A percentile compares a stretch with the other conserved stretches of the same genome.
Conservation (phyloP, 2,888 invertebrate species). For the Didymodactylos carnosus region DNA sequence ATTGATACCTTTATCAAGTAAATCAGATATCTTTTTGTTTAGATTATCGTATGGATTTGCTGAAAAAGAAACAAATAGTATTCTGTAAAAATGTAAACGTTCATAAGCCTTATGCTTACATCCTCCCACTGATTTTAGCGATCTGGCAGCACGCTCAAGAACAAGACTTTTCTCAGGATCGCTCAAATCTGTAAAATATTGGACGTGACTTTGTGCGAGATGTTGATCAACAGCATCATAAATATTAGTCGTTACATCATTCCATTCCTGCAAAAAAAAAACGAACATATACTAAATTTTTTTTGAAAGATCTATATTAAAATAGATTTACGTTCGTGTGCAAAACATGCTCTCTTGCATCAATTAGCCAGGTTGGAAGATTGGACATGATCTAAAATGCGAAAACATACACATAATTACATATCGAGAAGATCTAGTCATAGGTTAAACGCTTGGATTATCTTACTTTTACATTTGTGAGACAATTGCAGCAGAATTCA, state of each 20-base stretch:
- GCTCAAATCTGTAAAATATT: slow-evolving; percentile 30
- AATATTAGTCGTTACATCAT: slow-evolving; percentile 26
- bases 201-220: slow-evolving; percentile 30
- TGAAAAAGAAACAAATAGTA: slow-evolving; percentile 15
- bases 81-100: not conserved
- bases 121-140: slow-evolving; percentile 20
- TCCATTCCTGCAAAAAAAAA: slow-evolving; percentile 27
- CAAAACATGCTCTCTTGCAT: not conserved
- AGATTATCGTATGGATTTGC: slow-evolving; percentile 23
- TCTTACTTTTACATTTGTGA: too few relatives aligned
- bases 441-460: too few relatives aligned
- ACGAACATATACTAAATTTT: too few relatives aligned
- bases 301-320: too few relatives aligned
- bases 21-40: slow-evolving; percentile 24
- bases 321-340: too few relatives aligned
- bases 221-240: slow-evolving; percentile 33
- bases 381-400: too few relatives aligned
- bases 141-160: slow-evolving; percentile 28
- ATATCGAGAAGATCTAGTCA: too few relatives aligned
- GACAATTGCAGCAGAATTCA: too few relatives aligned
- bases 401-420: too few relatives aligned
- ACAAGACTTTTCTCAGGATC: slow-evolving; percentile 29
- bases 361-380: not conserved
- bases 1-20: slow-evolving; percentile 27
- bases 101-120: not conserved